Percentiles rank a stretch among this genome's conserved stretches.
Conservation (phyloP, 2,888 invertebrate species). For the Tenthredo amoena region DNA sequence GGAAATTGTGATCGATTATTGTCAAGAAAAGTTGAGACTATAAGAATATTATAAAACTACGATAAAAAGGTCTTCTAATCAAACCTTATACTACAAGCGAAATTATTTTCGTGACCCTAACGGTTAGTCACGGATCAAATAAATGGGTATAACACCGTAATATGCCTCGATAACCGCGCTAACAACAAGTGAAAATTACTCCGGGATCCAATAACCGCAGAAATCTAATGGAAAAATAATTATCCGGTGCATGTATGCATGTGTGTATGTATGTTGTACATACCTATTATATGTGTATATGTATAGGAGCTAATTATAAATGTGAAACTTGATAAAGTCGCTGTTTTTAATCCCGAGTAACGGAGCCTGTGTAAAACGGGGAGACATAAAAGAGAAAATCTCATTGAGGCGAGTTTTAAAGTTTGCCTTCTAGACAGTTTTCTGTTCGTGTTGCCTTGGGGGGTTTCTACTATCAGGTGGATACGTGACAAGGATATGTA, state of each 20-base stretch:
- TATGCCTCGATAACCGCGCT: not conserved
- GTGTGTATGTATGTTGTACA: too few species aligned
- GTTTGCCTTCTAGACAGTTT: conserved; percentile 14
- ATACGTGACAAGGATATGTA: conserved; percentile 41
- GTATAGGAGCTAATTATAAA: conserved; percentile 1
- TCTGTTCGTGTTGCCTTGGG: conserved; percentile 6
- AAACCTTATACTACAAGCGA: not conserved
- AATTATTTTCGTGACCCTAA: not conserved
- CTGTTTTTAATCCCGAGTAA: conserved; percentile 12
- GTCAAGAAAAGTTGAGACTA: not conserved
- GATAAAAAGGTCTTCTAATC: not conserved
- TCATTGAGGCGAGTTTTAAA: conserved; percentile 43
- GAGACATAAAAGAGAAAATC: conserved; percentile 35
- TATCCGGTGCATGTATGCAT: not conserved
- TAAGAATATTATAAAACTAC: not conserved
- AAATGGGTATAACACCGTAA: not conserved
- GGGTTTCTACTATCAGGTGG: conserved; percentile 26
- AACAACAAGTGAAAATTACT: conserved; percentile 35
- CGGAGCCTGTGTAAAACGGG: not conserved
- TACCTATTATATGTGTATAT: too few species aligned
- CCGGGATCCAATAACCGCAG: conserved; percentile 12
- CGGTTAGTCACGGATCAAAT: not conserved
- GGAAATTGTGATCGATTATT: not conserved
- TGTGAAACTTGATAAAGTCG: conserved; percentile 6
- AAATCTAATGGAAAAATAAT: conserved; percentile 22